Conservation (phyloP, 2,888 invertebrate genomes). For the Temnothorax unifasciatus region DNA sequence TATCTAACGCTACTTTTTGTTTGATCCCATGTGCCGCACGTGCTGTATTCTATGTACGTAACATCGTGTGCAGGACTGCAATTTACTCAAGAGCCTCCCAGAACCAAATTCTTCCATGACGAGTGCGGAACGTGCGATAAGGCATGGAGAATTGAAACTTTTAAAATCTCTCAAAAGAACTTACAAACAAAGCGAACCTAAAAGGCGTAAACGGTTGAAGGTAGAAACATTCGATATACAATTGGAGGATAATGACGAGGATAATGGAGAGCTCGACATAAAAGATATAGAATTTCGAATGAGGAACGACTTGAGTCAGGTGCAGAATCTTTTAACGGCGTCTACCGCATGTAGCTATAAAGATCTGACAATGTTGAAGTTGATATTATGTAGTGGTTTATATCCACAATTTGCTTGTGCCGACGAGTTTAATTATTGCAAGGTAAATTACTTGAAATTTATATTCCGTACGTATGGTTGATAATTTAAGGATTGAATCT, state of each 20-base stretch:
- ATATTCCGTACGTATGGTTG: no score
- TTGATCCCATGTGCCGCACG: background rate
- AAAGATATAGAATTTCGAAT: slow-evolving; percentile 95
- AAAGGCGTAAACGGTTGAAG: slow-evolving; percentile 92
- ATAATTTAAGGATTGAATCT: background rate
- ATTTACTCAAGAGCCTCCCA: slow-evolving; percentile 87
- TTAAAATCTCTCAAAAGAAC: slow-evolving; percentile 93
- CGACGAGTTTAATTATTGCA: slow-evolving; percentile 97
- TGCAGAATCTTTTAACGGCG: slow-evolving; percentile 90
- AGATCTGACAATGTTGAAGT: slow-evolving; percentile 91
- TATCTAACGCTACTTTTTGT: background rate
- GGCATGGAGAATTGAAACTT: slow-evolving; percentile 96
- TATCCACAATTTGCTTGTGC: slow-evolving; percentile 98
- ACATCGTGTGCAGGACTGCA: slow-evolving; percentile 87
- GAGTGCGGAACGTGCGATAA: slow-evolving; percentile 92
- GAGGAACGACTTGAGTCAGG: slow-evolving; percentile 91
- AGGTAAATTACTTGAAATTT: slow-evolving; percentile 86
- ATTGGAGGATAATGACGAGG: slow-evolving; percentile 88
- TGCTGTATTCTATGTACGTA: background rate
- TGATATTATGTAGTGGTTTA: slow-evolving; percentile 96
- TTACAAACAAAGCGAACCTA: slow-evolving; percentile 90
- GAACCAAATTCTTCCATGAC: slow-evolving; percentile 87
- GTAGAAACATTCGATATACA: slow-evolving; percentile 90
- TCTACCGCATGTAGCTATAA: slow-evolving; percentile 89
- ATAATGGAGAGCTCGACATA: slow-evolving; percentile 90